These are phyloP conservation scores for Tapirus indicus DNA, from an alignment of 2,797 vertebrate genomes.

Conservation along the genomic window DNA sequence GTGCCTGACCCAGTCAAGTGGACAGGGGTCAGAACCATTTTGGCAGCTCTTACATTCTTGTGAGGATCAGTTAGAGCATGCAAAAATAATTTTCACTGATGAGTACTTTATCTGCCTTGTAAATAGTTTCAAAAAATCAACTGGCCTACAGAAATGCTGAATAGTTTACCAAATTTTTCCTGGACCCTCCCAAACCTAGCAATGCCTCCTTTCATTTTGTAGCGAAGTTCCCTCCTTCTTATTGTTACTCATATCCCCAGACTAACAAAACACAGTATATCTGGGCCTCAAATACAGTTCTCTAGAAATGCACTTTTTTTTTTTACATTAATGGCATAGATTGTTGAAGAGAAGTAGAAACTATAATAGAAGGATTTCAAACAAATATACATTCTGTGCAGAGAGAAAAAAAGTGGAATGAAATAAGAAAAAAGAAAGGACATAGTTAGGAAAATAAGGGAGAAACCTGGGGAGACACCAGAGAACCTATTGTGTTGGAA, in stretches of 20 bases:
- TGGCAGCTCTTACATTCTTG: neutral
- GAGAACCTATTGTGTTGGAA: neutral
- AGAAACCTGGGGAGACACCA: neutral
- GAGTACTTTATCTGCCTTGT: neutral
- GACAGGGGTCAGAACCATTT: neutral
- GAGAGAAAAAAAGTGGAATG: neutral
- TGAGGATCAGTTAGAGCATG: conserved; percentile 21
- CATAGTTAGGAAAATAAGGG: neutral
- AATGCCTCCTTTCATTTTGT: neutral
- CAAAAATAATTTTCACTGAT: conserved; percentile 26
- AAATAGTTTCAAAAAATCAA: conserved; percentile 3
- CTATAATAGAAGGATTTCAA: conserved; percentile 17
- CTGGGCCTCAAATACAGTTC: neutral
- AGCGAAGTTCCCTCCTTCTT: neutral
- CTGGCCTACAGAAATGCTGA: neutral
- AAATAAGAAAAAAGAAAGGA: neutral
- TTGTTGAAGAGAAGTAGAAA: neutral
- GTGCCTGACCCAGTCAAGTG: neutral
- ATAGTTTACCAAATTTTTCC: neutral
- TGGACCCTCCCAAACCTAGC: neutral
- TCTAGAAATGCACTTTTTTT: neutral
- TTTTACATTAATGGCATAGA: neutral
- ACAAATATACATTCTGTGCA: neutral
- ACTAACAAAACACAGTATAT: neutral
- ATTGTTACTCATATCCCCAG: neutral